These are phyloP conservation scores for Vanessa atalanta DNA, from an alignment of 1,140 invertebrate species.

Conservation along the genomic window DNA sequence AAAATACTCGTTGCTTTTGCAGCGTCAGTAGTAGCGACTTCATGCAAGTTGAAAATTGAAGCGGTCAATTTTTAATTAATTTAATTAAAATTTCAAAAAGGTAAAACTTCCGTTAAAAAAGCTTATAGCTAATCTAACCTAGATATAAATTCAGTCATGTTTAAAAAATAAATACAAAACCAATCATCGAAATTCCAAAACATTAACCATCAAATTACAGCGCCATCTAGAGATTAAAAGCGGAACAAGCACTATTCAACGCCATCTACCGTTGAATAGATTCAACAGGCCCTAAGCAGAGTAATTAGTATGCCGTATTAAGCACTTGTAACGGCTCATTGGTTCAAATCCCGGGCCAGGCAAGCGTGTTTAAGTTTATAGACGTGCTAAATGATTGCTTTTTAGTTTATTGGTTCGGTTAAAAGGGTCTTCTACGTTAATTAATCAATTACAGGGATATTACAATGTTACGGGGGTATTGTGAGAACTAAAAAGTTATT, in stretches of 20 bases:
- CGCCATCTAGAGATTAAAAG: constrained; percentile 24
- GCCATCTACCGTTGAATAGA: constrained; percentile 40
- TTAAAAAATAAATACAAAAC: background rate
- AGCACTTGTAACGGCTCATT: constrained; percentile 43
- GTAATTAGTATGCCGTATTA: constrained; percentile 45
- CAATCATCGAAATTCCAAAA: constrained; percentile 1
- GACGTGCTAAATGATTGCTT: constrained; percentile 44
- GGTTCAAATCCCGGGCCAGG: constrained; percentile 43
- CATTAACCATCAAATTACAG: background rate
- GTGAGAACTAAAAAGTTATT: no score
- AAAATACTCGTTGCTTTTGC: background rate
- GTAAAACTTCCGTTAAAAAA: background rate
- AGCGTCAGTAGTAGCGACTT: no score
- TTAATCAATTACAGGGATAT: constrained; percentile 26
- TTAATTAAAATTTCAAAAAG: background rate
- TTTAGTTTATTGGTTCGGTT: constrained; percentile 46
- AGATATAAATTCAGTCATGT: background rate
- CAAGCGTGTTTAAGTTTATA: constrained; percentile 43
- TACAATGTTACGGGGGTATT: constrained; percentile 22
- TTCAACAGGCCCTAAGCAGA: constrained; percentile 16
- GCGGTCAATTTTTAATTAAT: background rate
- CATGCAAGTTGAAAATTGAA: background rate
- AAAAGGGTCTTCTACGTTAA: constrained; percentile 24
- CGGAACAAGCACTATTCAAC: constrained; percentile 15
- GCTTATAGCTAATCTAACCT: background rate